Evolutionary conservation across 2,888 invertebrate species (phyloP).

Genomic region (Hyposoter didymator): DNA sequence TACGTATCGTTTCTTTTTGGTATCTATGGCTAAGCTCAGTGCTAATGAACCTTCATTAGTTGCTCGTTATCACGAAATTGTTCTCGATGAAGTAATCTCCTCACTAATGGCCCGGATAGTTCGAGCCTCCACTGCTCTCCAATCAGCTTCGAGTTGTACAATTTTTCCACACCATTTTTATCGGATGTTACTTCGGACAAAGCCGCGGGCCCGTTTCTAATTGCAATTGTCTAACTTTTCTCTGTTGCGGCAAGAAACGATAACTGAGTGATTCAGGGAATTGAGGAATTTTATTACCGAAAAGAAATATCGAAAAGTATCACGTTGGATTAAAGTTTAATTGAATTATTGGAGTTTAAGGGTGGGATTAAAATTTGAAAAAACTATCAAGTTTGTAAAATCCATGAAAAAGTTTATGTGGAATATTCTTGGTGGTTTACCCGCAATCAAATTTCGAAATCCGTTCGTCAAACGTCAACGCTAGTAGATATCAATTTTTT

Average conservation of each 20-base stretch:
- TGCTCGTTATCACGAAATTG: neutral
- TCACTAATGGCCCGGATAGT: neutral
- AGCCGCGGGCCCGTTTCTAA: neutral
- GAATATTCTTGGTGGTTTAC: neutral
- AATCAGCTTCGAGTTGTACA: neutral
- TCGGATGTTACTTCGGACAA: neutral
- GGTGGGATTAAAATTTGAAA: neutral
- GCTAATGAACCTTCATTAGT: neutral
- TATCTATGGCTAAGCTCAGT: neutral
- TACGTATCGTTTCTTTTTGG: neutral
- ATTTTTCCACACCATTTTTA: neutral
- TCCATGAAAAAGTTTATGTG: neutral
- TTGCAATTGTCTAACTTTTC: neutral
- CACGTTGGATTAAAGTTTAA: neutral
- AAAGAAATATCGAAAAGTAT: neutral
- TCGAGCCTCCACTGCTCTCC: slow-evolving; percentile 1
- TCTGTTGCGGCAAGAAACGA: neutral
- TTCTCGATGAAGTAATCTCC: neutral
- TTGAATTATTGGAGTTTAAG: neutral
- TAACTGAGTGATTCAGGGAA: neutral
- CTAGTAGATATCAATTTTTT: neutral
- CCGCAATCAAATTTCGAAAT: neutral
- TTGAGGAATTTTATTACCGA: neutral
- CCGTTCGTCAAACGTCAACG: neutral
- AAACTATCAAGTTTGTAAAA: neutral